These are phyloP conservation scores for Ceratosolen solmsi DNA, from an alignment of 1,140 invertebrate species.

Conservation along the genomic window DNA sequence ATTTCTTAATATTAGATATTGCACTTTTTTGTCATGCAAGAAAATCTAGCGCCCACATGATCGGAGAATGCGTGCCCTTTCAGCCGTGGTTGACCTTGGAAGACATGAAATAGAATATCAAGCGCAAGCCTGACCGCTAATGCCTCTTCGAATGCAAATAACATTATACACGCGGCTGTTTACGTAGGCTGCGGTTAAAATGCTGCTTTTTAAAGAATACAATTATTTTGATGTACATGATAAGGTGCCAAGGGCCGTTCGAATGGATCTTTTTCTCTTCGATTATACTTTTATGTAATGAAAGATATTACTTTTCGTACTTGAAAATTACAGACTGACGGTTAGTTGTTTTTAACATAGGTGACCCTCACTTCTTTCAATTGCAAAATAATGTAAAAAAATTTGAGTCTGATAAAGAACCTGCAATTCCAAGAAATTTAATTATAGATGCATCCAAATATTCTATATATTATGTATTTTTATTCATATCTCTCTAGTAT, in stretches of 20 bases:
- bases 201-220: too few relatives aligned
- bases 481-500: too few relatives aligned
- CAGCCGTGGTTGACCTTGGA: neutral
- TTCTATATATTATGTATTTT: too few relatives aligned
- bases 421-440: too few relatives aligned
- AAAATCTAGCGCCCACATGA: neutral
- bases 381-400: too few relatives aligned
- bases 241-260: conserved; percentile 6
- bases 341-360: too few relatives aligned
- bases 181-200: neutral
- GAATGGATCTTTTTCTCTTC: conserved; percentile 60
- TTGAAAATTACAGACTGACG: too few relatives aligned
- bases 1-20: conserved; percentile 11
- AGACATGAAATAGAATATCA: neutral
- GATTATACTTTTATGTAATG: neutral
- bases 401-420: too few relatives aligned
- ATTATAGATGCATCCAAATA: too few relatives aligned
- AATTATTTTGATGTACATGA: conserved; percentile 67
- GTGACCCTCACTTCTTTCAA: too few relatives aligned
- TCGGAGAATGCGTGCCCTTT: neutral
- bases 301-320: too few relatives aligned
- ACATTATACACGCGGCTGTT: neutral
- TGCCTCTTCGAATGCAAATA: too few relatives aligned
- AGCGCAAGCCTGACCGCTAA: neutral
- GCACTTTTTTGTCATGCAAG: conserved; percentile 61